These are phyloP conservation scores for Sphyrna mokarran DNA, from an alignment of 2,113 vertebrate species.

Conservation along the genomic window DNA sequence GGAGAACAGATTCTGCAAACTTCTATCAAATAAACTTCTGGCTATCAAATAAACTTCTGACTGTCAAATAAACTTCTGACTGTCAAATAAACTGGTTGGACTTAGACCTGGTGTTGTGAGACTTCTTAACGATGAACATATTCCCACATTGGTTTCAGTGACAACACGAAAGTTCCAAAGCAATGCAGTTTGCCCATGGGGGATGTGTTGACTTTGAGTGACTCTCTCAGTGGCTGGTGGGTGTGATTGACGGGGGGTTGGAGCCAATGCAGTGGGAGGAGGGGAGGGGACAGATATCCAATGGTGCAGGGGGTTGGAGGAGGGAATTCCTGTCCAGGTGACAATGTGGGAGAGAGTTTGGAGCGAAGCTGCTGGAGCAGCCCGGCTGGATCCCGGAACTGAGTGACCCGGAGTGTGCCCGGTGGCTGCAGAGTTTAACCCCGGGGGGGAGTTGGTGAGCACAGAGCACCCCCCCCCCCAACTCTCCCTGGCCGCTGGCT, in stretches of 20 bases:
- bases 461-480: too few relatives aligned
- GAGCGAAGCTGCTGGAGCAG: not conserved
- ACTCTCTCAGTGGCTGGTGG: not conserved
- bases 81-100: too few relatives aligned
- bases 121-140: not conserved
- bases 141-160: not conserved
- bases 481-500: too few relatives aligned
- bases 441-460: too few relatives aligned
- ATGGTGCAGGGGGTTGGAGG: not conserved
- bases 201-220: not conserved
- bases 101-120: too few relatives aligned
- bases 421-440: too few relatives aligned
- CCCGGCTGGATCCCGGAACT: not conserved
- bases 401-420: not conserved
- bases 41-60: too few relatives aligned
- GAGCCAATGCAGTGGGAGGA: not conserved
- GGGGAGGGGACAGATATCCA: not conserved
- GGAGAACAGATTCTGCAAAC: too few relatives aligned
- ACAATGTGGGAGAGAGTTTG: constrained; percentile 17
- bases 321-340: constrained; percentile 22
- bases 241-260: not conserved
- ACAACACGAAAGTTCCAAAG: not conserved
- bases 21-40: too few relatives aligned
- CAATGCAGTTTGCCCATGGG: not conserved
- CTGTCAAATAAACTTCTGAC: too few relatives aligned